phyloP scores from a whole-genome alignment of 2,888 invertebrate genomes.

The Cataglyphis altisquamis region DNA sequence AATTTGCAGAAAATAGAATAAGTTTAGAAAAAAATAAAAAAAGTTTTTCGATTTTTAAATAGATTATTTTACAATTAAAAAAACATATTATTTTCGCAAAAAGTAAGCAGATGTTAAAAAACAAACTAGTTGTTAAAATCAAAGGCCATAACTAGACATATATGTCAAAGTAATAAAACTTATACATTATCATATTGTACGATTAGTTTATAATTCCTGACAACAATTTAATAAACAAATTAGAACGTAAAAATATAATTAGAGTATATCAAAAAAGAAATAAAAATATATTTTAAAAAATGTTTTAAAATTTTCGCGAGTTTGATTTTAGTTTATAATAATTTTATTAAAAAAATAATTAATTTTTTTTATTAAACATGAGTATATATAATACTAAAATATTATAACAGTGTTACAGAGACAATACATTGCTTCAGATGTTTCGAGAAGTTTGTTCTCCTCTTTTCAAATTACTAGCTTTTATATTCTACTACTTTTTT shows the following conservation, averaged over 20 bases:
- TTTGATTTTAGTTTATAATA: background rate
- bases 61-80: background rate
- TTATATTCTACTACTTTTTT: background rate
- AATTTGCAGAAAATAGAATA: background rate
- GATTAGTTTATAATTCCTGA: background rate
- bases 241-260: background rate
- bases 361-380: background rate
- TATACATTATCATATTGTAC: background rate
- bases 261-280: background rate
- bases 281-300: background rate
- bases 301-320: background rate
- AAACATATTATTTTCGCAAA: background rate
- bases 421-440: background rate
- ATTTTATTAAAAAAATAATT: background rate
- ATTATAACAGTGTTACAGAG: background rate
- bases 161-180: background rate
- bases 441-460: background rate
- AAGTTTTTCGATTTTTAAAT: background rate
- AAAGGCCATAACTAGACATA: background rate
- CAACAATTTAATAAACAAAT: background rate
- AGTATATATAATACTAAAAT: background rate
- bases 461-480: background rate
- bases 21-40: background rate
- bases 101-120: background rate
- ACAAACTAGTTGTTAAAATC: background rate